phyloP scores from a whole-genome alignment of 2,797 vertebrate species.

The Acipenser transmontanus region DNA sequence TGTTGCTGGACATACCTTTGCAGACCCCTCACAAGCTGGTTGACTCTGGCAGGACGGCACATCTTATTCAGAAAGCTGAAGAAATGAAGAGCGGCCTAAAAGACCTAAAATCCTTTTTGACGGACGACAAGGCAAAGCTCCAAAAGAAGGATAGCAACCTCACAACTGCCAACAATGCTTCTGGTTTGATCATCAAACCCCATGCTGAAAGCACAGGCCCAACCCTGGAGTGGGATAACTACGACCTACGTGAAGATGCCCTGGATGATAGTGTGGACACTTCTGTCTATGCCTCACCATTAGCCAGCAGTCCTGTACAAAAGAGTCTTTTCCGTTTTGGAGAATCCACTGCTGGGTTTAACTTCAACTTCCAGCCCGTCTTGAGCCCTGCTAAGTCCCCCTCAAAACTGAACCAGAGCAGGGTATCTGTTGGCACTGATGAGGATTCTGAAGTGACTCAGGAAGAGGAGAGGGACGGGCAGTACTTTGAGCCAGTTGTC shows the following conservation, averaged over 20 bases:
- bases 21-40: conserved; percentile 96
- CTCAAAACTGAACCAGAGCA: conserved; percentile 82
- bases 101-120: conserved; percentile 88
- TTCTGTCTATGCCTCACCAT: conserved; percentile 75
- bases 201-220: conserved; percentile 70
- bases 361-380: conserved; percentile 89
- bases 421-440: conserved; percentile 78
- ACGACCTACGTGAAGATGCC: conserved; percentile 77
- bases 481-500: conserved; percentile 94
- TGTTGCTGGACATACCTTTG: conserved; percentile 88
- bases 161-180: conserved; percentile 34
- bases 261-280: conserved; percentile 74
- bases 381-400: conserved; percentile 91
- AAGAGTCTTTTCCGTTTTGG: conserved; percentile 93
- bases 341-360: conserved; percentile 85
- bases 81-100: conserved; percentile 95
- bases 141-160: conserved; percentile 59
- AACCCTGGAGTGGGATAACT: conserved; percentile 89
- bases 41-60: conserved; percentile 85
- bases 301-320: conserved; percentile 71
- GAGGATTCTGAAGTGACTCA: conserved; percentile 86
- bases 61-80: conserved; percentile 92
- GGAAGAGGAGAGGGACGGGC: conserved; percentile 87
- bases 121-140: conserved; percentile 78
- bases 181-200: conserved; percentile 56